Conservation (phyloP, 2,797 vertebrate species). For the Hippocampus kuda region DNA sequence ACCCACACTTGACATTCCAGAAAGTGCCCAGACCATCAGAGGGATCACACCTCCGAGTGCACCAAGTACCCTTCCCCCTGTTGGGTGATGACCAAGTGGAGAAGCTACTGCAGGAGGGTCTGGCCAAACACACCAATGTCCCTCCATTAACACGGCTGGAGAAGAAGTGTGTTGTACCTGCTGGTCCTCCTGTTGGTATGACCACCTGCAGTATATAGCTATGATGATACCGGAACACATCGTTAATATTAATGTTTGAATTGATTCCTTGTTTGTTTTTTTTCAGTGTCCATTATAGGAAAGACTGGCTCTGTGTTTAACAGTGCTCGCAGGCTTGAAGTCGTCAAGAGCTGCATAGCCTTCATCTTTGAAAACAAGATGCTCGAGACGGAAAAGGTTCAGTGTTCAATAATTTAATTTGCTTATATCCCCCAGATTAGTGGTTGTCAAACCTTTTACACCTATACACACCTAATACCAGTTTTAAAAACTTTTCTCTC, state of each 20-base stretch:
- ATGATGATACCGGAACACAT: background rate
- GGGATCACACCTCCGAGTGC: slow-evolving; percentile 90
- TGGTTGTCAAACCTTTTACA: background rate
- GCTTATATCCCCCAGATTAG: background rate
- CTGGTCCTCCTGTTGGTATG: slow-evolving; percentile 91
- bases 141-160: slow-evolving; percentile 65
- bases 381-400: slow-evolving; percentile 91
- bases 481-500: background rate
- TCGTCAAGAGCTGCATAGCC: slow-evolving; percentile 89
- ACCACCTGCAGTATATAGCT: slow-evolving; percentile 8
- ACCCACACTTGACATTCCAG: slow-evolving; percentile 97
- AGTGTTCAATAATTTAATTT: slow-evolving; percentile 5
- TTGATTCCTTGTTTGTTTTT: slow-evolving; percentile 4
- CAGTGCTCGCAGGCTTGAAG: slow-evolving; percentile 93
- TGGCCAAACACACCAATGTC: slow-evolving; percentile 69
- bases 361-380: slow-evolving; percentile 96
- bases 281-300: slow-evolving; percentile 84
- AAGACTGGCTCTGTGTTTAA: slow-evolving; percentile 87
- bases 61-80: slow-evolving; percentile 84
- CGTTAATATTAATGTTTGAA: background rate
- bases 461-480: too few relatives aligned
- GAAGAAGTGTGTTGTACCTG: slow-evolving; percentile 90
- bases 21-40: slow-evolving; percentile 94
- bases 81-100: slow-evolving; percentile 80
- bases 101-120: slow-evolving; percentile 76